A percentile compares a stretch with the other conserved stretches of the same genome.
phyloP scores from a whole-genome alignment of 2,797 vertebrate genomes.

The Antrozous pallidus region DNA sequence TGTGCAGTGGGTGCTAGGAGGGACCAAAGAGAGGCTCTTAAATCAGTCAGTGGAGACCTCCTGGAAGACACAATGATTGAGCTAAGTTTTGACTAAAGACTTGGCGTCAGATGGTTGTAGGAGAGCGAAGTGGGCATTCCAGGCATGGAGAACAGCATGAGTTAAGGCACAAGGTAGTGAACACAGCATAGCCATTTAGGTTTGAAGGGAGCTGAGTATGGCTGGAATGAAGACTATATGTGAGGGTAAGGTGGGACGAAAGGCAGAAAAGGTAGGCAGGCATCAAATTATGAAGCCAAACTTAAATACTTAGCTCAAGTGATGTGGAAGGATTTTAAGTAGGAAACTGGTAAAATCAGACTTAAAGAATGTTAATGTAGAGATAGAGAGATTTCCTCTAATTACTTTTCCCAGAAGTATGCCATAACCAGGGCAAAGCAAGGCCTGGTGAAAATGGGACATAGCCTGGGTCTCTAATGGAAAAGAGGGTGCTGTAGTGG shows the following conservation, averaged over 20 bases:
- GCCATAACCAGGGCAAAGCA: background rate
- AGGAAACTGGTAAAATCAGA: background rate
- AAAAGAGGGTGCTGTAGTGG: background rate
- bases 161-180: background rate
- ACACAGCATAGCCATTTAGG: background rate
- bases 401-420: background rate
- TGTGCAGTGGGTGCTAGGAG: background rate
- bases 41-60: background rate
- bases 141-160: background rate
- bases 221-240: background rate
- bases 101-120: background rate
- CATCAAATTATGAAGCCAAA: background rate
- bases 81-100: background rate
- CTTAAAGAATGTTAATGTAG: background rate
- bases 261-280: background rate
- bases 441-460: background rate
- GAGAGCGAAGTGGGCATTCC: background rate
- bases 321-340: background rate
- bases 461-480: background rate
- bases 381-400: background rate
- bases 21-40: background rate
- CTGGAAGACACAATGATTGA: background rate
- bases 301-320: background rate
- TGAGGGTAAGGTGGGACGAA: background rate
- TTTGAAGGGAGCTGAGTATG: background rate